Evolutionary conservation across 1,140 invertebrate species (phyloP), one percentile per base, ranked within the genome.

Genomic region (Ceratoteleas bidentatus): DNA sequence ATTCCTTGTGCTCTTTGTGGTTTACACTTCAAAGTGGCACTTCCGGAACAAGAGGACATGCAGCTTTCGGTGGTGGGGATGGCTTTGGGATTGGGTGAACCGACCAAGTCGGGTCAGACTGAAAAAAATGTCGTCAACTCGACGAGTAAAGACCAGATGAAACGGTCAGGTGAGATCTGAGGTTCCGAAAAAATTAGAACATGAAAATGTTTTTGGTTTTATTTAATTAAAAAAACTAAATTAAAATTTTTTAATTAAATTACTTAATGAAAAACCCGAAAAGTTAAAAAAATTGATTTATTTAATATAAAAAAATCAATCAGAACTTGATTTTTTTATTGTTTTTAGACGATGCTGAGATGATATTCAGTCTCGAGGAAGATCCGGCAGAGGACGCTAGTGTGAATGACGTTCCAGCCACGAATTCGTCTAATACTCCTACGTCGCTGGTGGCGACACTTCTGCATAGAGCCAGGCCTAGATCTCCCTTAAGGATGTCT

Each of bases 31-130:
- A 93, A 94, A 85, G 92, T 97, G 5, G 95, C 96, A 83, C 90
- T 97, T 70, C 96, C 96, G 0, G 96, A 97, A 87, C 94, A 94
- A 91, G 97, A 99, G 88, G 97, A 98, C 92, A 95, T 99, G 75
- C 97, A 98, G 89, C 91, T 99, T 45, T 94, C 95, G 56, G 93
- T 96, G 10, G 92, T 95, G 53, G 95, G 95, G 49, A 95, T 96
- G 94, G 95, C 95, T 11, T 90, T 96, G 50, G 95, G 95, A 1
- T 85, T 95, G n/a, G 93, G 92, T 8, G 94, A 95, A 84, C 92
- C 90, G 32, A 91, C 88, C 40, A 93, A 92, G 85, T 77, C 73
- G 76, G 91, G 86, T 83, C 92, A 88, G 54, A 90, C 89, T 40
- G 89, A 90, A 54, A 92, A 90, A 66, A 80, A 68, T 60, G 73